Base-by-base conservation (phyloP, 2,797 vertebrate genomes). In the Psittacula echo region DNA sequence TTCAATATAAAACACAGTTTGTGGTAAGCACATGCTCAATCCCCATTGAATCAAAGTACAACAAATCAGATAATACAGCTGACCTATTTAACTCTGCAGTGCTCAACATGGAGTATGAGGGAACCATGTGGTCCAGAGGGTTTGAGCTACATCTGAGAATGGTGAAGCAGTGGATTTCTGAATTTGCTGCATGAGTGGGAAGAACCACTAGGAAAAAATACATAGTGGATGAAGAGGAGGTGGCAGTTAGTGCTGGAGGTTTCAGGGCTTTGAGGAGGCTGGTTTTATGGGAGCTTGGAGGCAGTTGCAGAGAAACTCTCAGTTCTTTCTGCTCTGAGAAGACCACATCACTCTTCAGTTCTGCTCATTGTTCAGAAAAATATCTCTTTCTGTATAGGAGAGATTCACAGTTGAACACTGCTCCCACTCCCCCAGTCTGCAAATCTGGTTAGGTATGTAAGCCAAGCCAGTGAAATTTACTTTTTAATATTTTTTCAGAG, bases 341-440 rank as follows among this genome's bases (percentile, higher is more conserved):
- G 4, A 12, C 27, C 3, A 42, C 11, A 13, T 51, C 1, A 2
- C 12, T 79, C 30, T 74, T 68, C 6, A 3, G 5, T 47, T 53
- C 10, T 74, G 21, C 21, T 70, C 4, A 24, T 6, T 60, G 21
- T 54, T 51, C 51, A 62, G 44, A 58, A 73, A 41, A 68, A 13
- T 30, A 3, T 37, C 7, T 24, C 23, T 11, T 41, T 68, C 78
- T 22, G 11, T 27, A 4, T 15, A 9, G 18, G 3, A 12, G 7
- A 10, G 8, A 78, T 47, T 74, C 34, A 37, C 23, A 83, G 34
- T 5, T 65, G 50, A 87, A 64, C 3, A 22, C 32, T 21, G 12
- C 18, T 13, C 32, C 24, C 1, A 5, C 7, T 0, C 3, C 2
- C 3, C 0, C 53, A 9, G 30, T 56, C 30, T 22, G 20, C n/a